phyloP scores from a whole-genome alignment of 2,888 invertebrate species.

The Diplazon laetatorius region DNA sequence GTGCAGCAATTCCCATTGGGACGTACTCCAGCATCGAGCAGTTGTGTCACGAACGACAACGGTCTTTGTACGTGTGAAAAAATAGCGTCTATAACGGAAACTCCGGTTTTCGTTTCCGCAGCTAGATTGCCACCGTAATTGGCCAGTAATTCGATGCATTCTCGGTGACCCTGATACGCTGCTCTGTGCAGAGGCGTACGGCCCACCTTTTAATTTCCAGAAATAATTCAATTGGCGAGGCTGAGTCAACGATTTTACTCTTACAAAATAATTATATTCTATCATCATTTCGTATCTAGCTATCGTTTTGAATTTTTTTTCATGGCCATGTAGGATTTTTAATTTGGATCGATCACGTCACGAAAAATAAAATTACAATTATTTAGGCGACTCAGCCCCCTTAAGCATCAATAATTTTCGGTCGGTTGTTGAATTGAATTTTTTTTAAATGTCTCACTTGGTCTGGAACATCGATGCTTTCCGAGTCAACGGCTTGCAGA shows the following conservation, averaged over 20 bases:
- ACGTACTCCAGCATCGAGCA: conserved; percentile 77
- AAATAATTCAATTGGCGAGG: not conserved
- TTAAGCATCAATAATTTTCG: too few species aligned
- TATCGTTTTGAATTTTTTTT: too few species aligned
- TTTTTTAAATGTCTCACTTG: conserved; percentile 51
- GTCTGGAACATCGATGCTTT: conserved; percentile 64
- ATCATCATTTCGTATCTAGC: too few species aligned
- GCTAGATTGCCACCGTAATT: conserved; percentile 81
- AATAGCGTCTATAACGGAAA: conserved; percentile 80
- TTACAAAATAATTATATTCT: too few species aligned
- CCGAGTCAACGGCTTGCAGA: conserved; percentile 54
- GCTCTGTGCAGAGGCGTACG: conserved; percentile 84
- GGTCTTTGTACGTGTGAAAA: conserved; percentile 80
- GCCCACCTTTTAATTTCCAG: conserved; percentile 73
- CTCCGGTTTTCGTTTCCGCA: conserved; percentile 74
- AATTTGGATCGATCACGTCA: too few species aligned
- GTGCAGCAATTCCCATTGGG: conserved; percentile 69
- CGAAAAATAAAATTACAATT: too few species aligned
- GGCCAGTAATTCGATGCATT: conserved; percentile 83
- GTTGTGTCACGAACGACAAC: conserved; percentile 76
- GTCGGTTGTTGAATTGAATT: too few species aligned
- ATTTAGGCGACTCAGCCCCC: too few species aligned
- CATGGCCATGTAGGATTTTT: too few species aligned
- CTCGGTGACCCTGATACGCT: conserved; percentile 83
- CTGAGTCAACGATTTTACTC: too few species aligned